These are phyloP conservation scores for Drosophila kanekoi DNA, from an alignment of 2,888 invertebrate genomes.

Conservation along the genomic window DNA sequence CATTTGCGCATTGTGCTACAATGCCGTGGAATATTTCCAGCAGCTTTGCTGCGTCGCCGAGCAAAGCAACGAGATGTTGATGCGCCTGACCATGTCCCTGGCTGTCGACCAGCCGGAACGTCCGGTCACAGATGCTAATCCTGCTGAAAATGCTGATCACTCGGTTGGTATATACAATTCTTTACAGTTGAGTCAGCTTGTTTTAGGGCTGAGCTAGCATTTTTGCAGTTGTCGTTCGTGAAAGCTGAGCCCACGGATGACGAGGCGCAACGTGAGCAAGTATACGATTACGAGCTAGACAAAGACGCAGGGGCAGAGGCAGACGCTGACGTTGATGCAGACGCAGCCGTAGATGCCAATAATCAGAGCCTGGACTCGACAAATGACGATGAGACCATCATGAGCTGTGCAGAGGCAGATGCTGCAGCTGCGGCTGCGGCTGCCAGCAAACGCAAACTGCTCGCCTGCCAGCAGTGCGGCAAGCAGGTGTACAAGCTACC, in stretches of 20 bases:
- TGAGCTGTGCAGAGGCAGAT: constrained; percentile 3
- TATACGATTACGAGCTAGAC: constrained; percentile 5
- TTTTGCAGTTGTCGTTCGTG: constrained; percentile 54
- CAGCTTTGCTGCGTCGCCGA: constrained; percentile 69
- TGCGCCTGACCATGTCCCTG: constrained; percentile 18
- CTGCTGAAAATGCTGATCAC: constrained; percentile 13
- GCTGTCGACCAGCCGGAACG: constrained; percentile 10
- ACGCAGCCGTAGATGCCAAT: background rate
- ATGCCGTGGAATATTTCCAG: constrained; percentile 72
- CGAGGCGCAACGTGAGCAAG: constrained; percentile 10
- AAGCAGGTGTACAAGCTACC: constrained; percentile 80
- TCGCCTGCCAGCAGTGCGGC: constrained; percentile 70
- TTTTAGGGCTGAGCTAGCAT: constrained; percentile 60
- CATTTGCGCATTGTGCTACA: constrained; percentile 74
- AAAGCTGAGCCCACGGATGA: constrained; percentile 57
- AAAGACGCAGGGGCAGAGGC: constrained; percentile 1
- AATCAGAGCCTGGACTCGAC: constrained; percentile 20
- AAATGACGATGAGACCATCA: constrained; percentile 29
- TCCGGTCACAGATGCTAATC: background rate
- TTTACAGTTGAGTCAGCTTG: constrained; percentile 46
- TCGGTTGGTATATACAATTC: constrained; percentile 56
- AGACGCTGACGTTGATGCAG: background rate
- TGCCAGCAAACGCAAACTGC: constrained; percentile 51
- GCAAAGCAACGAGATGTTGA: constrained; percentile 56
- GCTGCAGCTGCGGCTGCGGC: background rate